phyloP scores from a whole-genome alignment of 2,888 invertebrate species.

The Pseudolycoriella hygida region DNA sequence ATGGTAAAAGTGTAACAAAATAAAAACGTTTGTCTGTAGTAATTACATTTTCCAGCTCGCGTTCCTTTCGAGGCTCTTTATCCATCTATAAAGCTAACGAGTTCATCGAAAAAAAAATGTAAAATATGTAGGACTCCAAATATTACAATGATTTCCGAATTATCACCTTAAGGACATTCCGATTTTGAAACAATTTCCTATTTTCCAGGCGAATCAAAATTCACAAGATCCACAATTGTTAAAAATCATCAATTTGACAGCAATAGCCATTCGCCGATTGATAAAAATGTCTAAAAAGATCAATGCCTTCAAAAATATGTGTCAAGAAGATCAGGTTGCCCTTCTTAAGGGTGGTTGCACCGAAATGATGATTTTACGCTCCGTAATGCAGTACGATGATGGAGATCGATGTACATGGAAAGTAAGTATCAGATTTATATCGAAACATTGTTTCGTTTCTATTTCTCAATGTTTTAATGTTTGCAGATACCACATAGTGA shows the following conservation, averaged over 20 bases:
- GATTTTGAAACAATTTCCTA: background rate
- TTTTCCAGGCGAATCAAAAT: slow-evolving; percentile 21
- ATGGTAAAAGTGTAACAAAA: too few species aligned
- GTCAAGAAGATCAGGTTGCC: slow-evolving; percentile 83
- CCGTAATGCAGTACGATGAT: slow-evolving; percentile 86
- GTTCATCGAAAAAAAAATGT: too few species aligned
- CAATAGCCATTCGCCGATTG: slow-evolving; percentile 73
- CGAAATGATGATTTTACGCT: slow-evolving; percentile 88
- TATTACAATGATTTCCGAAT: too few species aligned
- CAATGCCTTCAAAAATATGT: slow-evolving; percentile 80
- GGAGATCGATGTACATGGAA: slow-evolving; percentile 80
- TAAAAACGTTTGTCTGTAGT: too few species aligned
- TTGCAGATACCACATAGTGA: slow-evolving; percentile 67
- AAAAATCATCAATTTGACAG: slow-evolving; percentile 78
- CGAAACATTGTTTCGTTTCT: slow-evolving; percentile 5
- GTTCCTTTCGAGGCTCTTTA: too few species aligned
- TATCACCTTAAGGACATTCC: too few species aligned
- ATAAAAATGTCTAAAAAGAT: slow-evolving; percentile 75
- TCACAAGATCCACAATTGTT: slow-evolving; percentile 51
- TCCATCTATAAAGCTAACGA: too few species aligned
- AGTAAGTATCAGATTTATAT: slow-evolving; percentile 29
- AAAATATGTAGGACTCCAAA: too few species aligned
- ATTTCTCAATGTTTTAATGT: too few species aligned
- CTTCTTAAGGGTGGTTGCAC: slow-evolving; percentile 64
- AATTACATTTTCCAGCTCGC: too few species aligned